These are phyloP conservation scores for Heliconius ethilla DNA, from an alignment of 2,888 invertebrate species.

Conservation along the genomic window DNA sequence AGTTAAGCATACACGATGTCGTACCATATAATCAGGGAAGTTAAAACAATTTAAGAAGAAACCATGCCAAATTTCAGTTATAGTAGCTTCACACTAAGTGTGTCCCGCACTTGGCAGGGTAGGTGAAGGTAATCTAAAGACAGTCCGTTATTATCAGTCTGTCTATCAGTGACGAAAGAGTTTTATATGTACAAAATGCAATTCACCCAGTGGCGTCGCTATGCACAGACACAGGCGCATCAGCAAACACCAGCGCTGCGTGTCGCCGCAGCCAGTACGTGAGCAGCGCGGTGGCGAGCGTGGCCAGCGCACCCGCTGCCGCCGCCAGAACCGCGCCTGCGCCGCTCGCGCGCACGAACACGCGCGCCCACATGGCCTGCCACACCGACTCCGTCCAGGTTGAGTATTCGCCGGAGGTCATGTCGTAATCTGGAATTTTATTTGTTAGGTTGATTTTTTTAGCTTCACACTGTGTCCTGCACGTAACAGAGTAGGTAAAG, in stretches of 20 bases:
- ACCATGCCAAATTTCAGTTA: too few species aligned
- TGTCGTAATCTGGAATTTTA: slow-evolving; percentile 84
- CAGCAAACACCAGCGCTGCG: slow-evolving; percentile 54
- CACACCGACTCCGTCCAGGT: slow-evolving; percentile 96
- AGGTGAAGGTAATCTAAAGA: too few species aligned
- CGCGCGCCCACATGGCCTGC: slow-evolving; percentile 86
- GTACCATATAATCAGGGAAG: too few species aligned
- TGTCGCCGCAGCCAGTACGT: slow-evolving; percentile 65
- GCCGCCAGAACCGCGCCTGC: slow-evolving; percentile 64
- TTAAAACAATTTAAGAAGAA: too few species aligned
- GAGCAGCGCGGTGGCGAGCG: slow-evolving; percentile 57
- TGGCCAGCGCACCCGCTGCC: slow-evolving; percentile 54
- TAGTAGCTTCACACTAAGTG: too few species aligned
- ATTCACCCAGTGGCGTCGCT: slow-evolving; percentile 47
- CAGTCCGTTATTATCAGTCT: neutral
- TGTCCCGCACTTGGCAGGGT: too few species aligned
- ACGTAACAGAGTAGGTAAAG: too few species aligned
- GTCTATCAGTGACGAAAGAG: slow-evolving; percentile 9
- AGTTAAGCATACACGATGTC: too few species aligned
- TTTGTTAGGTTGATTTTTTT: neutral
- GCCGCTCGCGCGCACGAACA: slow-evolving; percentile 89
- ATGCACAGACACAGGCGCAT: slow-evolving; percentile 48
- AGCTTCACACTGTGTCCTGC: too few species aligned
- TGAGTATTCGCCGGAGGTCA: slow-evolving; percentile 88
- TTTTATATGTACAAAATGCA: neutral